phyloP scores from a whole-genome alignment of 2,888 invertebrate species.

The Drosophila putrida region DNA sequence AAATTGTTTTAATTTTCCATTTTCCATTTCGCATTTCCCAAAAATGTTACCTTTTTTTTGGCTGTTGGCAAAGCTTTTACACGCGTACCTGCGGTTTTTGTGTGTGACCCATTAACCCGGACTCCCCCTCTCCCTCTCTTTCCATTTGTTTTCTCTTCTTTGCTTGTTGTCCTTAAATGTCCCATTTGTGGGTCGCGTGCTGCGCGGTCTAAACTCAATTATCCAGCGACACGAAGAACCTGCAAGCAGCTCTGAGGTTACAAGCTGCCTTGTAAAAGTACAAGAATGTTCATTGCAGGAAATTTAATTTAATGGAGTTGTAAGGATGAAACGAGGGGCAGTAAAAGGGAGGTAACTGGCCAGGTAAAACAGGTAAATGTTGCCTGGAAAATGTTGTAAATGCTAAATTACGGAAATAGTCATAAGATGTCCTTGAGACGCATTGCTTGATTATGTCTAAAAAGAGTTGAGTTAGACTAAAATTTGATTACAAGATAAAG shows the following conservation, averaged over 20 bases:
- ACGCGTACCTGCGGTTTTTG: constrained; percentile 60
- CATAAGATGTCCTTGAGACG: constrained; percentile 28
- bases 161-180: constrained; percentile 13
- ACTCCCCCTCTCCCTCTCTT: background rate
- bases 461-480: background rate
- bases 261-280: constrained; percentile 34
- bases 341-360: constrained; percentile 17
- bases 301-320: constrained; percentile 60
- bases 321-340: background rate
- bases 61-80: constrained; percentile 26
- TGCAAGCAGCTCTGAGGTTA: constrained; percentile 30
- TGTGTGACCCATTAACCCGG: constrained; percentile 51
- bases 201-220: constrained; percentile 63
- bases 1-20: constrained; percentile 27
- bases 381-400: constrained; percentile 35
- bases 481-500: background rate
- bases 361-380: background rate
- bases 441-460: constrained; percentile 19
- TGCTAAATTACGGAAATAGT: constrained; percentile 41
- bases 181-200: constrained; percentile 55
- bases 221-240: constrained; percentile 62
- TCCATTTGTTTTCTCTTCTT: background rate
- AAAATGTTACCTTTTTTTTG: constrained; percentile 54
- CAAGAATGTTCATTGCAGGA: constrained; percentile 71
- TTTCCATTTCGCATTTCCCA: constrained; percentile 17